phyloP scores from a whole-genome alignment of 2,888 invertebrate genomes.

The Ormyrus nitidulus region DNA sequence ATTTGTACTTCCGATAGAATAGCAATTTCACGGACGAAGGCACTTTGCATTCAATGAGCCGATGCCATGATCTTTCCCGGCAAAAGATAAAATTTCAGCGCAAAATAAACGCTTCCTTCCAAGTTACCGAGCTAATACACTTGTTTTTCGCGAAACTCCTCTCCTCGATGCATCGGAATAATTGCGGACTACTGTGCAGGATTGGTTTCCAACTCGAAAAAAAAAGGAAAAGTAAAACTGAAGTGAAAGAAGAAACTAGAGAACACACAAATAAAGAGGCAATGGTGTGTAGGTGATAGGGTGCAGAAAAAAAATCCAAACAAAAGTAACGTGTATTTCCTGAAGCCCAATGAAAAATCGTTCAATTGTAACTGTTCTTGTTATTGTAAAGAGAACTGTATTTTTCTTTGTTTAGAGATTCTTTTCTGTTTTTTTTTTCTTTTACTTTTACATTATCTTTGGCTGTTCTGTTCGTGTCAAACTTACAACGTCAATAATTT shows the following conservation, averaged over 20 bases:
- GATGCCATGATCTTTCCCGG: not conserved
- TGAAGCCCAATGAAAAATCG: not conserved
- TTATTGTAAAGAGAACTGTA: not conserved
- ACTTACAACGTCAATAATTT: constrained; percentile 98
- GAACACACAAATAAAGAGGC: constrained; percentile 38
- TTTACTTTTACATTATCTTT: constrained; percentile 37
- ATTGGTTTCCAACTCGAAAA: constrained; percentile 15
- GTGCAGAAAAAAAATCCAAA: not conserved
- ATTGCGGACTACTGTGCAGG: constrained; percentile 30
- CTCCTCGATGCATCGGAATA: constrained; percentile 44
- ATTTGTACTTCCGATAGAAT: not conserved
- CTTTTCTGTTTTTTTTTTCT: constrained; percentile 33
- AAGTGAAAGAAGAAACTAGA: constrained; percentile 12
- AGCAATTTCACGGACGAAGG: constrained; percentile 6
- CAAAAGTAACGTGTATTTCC: not conserved
- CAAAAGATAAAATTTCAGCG: constrained; percentile 1
- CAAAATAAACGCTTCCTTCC: not conserved
- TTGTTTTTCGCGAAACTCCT: constrained; percentile 27
- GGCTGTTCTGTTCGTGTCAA: constrained; percentile 48
- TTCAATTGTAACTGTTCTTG: constrained; percentile 5
- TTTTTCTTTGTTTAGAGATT: constrained; percentile 10
- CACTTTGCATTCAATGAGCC: constrained; percentile 22
- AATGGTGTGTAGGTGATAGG: constrained; percentile 29
- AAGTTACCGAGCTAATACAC: constrained; percentile 14
- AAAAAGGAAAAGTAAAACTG: not conserved